These are phyloP conservation scores for Halichoeres trimaculatus DNA, from an alignment of 2,113 vertebrate species.

Conservation along the genomic window DNA sequence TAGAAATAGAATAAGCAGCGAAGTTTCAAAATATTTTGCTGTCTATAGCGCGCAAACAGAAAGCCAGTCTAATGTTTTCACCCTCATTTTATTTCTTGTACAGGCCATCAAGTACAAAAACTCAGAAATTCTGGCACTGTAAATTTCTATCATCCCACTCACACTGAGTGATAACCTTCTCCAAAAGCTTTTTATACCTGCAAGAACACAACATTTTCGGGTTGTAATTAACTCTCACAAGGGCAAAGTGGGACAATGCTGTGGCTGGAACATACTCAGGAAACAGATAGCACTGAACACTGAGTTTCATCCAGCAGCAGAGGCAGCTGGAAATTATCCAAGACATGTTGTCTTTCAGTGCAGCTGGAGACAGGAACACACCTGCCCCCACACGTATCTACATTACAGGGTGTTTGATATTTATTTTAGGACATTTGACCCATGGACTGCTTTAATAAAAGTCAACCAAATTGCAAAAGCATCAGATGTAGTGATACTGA, in stretches of 20 bases:
- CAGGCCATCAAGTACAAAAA: too few species aligned
- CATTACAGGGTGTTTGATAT: neutral
- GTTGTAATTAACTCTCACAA: conserved; percentile 24
- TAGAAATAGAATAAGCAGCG: too few species aligned
- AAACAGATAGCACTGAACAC: conserved; percentile 39
- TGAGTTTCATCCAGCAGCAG: conserved; percentile 30
- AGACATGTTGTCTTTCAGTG: conserved; percentile 25
- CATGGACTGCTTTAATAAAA: conserved; percentile 1
- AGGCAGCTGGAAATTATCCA: conserved; percentile 32
- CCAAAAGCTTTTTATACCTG: conserved; percentile 14
- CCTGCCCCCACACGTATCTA: conserved; percentile 28
- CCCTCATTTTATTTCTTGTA: too few species aligned
- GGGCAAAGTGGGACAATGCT: conserved; percentile 19
- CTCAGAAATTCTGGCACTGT: neutral
- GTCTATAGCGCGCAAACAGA: neutral
- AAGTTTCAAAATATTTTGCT: too few species aligned
- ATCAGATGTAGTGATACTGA: too few species aligned
- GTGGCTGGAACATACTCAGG: conserved; percentile 40
- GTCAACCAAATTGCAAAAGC: neutral
- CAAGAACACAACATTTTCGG: conserved; percentile 32
- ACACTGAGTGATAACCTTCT: too few species aligned
- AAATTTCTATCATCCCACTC: neutral
- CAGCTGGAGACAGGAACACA: conserved; percentile 45
- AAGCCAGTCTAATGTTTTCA: neutral
- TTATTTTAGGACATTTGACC: conserved; percentile 35